Conservation (phyloP, 2,113 vertebrate genomes). For the Thunnus thynnus region DNA sequence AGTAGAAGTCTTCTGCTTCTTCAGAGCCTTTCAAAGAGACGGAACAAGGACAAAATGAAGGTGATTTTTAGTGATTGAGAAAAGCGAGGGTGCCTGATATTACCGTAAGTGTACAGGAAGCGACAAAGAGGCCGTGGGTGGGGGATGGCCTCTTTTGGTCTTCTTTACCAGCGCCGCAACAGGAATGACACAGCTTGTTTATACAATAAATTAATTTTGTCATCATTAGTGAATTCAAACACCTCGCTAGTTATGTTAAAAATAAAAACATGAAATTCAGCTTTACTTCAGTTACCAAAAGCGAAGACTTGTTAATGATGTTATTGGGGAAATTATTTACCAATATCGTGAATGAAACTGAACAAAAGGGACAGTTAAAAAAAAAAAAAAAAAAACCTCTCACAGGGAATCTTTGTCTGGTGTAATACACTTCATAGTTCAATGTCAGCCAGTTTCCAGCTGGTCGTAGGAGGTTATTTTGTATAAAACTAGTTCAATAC, state of each 20-base stretch:
- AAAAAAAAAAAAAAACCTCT: too few species aligned
- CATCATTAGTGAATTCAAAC: background rate
- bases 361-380: too few species aligned
- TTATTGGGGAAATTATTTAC: background rate
- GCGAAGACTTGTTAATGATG: too few species aligned
- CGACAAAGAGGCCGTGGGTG: constrained; percentile 83
- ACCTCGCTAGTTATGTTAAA: background rate
- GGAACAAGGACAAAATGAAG: background rate
- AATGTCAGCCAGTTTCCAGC: background rate
- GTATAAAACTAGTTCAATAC: too few species aligned
- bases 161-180: constrained; percentile 54
- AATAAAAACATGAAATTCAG: background rate
- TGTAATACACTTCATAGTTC: background rate
- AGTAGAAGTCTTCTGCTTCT: background rate
- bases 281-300: too few species aligned
- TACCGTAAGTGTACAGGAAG: constrained; percentile 89
- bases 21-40: background rate
- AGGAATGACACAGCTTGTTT: constrained; percentile 59
- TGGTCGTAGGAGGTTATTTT: background rate
- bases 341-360: too few species aligned
- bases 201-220: background rate
- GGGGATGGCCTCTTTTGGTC: constrained; percentile 83
- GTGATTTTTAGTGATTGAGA: constrained; percentile 60
- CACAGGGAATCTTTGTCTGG: too few species aligned
- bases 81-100: constrained; percentile 79